These are phyloP conservation scores for Anthopleura sola DNA, from an alignment of 64 coral and sea anemone species.

Conservation along the genomic window DNA sequence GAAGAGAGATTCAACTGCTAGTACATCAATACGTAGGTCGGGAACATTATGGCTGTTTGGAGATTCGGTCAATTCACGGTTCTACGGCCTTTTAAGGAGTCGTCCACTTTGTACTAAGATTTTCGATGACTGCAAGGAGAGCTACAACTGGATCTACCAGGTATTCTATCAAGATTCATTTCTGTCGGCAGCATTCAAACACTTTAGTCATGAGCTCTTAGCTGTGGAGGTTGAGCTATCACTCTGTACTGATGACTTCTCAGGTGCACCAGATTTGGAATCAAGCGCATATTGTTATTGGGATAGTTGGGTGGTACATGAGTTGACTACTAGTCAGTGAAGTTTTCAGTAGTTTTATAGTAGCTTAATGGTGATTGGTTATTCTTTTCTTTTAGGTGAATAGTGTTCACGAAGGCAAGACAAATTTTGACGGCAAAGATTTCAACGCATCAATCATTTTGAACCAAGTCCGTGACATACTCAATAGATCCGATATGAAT, in stretches of 20 bases:
- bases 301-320: too few species aligned
- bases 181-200: too few species aligned
- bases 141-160: slow-evolving; percentile 55
- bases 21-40: neutral
- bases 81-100: neutral
- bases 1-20: neutral
- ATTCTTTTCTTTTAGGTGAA: neutral
- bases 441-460: slow-evolving; percentile 61
- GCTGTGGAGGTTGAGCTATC: too few species aligned
- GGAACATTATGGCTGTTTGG: slow-evolving; percentile 49
- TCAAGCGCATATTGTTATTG: too few species aligned
- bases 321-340: too few species aligned
- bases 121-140: slow-evolving; percentile 2
- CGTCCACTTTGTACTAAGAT: slow-evolving; percentile 25
- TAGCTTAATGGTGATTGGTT: neutral
- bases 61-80: slow-evolving; percentile 25
- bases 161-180: neutral
- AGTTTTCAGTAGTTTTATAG: too few species aligned
- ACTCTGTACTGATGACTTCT: too few species aligned
- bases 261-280: too few species aligned
- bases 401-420: neutral
- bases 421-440: neutral
- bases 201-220: too few species aligned
- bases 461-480: slow-evolving; percentile 27
- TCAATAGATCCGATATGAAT: slow-evolving; percentile 36